Conservation (phyloP, 2,888 invertebrate species). For the Eudasyphora cyanicolor region DNA sequence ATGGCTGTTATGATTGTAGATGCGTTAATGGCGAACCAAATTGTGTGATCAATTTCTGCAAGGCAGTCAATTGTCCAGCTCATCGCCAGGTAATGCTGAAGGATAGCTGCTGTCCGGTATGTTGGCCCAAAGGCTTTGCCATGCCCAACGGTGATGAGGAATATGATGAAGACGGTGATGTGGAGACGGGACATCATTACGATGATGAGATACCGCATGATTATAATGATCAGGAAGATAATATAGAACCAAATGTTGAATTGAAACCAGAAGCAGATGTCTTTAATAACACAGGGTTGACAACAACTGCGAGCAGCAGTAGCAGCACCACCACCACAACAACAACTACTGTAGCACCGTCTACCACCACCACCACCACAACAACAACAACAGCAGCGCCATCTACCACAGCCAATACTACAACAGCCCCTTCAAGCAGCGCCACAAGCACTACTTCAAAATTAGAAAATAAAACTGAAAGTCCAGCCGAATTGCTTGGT, state of each 20-base stretch:
- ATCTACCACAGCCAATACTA: conserved; percentile 29
- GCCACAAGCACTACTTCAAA: conserved; percentile 8
- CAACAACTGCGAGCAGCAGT: conserved; percentile 29
- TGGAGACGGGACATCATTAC: conserved; percentile 28
- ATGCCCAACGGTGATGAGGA: conserved; percentile 71
- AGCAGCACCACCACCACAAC: not conserved
- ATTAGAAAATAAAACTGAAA: not conserved
- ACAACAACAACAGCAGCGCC: conserved; percentile 32
- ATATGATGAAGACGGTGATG: conserved; percentile 67
- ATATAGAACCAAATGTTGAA: conserved; percentile 56
- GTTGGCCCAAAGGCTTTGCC: conserved; percentile 75
- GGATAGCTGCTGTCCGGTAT: conserved; percentile 77
- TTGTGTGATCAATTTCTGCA: conserved; percentile 75
- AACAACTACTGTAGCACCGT: not conserved
- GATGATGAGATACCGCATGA: conserved; percentile 49
- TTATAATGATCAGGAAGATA: conserved; percentile 57
- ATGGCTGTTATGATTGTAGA: conserved; percentile 77
- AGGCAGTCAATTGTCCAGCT: conserved; percentile 73
- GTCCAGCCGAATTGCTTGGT: not conserved
- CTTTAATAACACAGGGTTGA: not conserved
- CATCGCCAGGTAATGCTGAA: conserved; percentile 74
- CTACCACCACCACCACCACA: conserved; percentile 25
- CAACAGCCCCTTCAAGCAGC: conserved; percentile 34
- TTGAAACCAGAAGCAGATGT: conserved; percentile 47
- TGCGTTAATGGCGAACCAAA: conserved; percentile 76